Conservation (phyloP, 2,113 vertebrate genomes). For the Galemys pyrenaicus region DNA sequence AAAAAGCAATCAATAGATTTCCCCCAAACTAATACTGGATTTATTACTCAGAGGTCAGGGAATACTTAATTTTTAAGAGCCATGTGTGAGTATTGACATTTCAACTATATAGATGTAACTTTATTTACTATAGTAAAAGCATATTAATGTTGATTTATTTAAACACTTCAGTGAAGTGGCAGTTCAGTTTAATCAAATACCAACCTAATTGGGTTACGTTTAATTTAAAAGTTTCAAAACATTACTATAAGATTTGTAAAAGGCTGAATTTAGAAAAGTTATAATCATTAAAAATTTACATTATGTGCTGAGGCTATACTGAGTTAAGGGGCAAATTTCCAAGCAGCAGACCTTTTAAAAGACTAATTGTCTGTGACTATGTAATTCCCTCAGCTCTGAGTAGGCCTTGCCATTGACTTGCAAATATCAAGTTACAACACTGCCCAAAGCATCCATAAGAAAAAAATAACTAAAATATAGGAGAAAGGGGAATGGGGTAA, state of each 20-base stretch:
- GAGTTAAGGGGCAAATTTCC: constrained; percentile 63
- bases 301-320: constrained; percentile 64
- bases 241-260: constrained; percentile 77
- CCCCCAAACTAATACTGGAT: constrained; percentile 64
- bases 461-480: constrained; percentile 12
- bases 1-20: constrained; percentile 68
- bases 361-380: constrained; percentile 78
- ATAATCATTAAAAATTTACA: constrained; percentile 82
- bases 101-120: constrained; percentile 78
- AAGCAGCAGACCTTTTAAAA: constrained; percentile 79
- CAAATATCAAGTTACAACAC: constrained; percentile 70
- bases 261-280: constrained; percentile 80
- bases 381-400: constrained; percentile 68
- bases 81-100: constrained; percentile 76
- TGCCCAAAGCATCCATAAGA: constrained; percentile 67
- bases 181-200: constrained; percentile 83
- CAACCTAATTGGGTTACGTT: constrained; percentile 82
- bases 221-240: constrained; percentile 83
- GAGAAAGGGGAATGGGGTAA: neutral
- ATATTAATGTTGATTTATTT: constrained; percentile 86
- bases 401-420: constrained; percentile 55
- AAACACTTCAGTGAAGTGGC: constrained; percentile 80
- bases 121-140: constrained; percentile 82
- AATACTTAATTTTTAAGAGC: constrained; percentile 72
- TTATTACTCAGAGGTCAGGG: constrained; percentile 52